Base-by-base conservation (phyloP, 2,797 vertebrate species). In the Varecia variegata region DNA sequence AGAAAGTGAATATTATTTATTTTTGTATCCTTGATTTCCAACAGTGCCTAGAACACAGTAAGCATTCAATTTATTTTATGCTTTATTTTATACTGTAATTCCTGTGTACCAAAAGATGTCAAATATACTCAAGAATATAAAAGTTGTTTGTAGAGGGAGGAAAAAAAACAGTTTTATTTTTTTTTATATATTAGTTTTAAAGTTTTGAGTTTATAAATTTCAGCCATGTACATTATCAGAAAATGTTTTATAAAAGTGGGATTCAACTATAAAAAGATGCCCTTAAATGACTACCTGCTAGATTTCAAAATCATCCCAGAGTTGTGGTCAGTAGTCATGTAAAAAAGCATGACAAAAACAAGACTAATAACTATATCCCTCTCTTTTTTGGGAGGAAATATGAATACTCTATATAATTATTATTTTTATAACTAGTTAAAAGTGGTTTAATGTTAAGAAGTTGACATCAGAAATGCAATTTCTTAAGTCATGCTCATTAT, bases 341-440 rank as follows among this genome's bases (percentile, higher is more conserved):
- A 87, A 90, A 87, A 54, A 58, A n/a, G 18, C 25, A 85, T 40
- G 27, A 74, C 50, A 93, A 71, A 93, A 56, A 84, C 0, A 56
- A 79, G 15, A 58, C n/a, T 10, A 79, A 10, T 32, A 88, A 85
- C 17, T 88, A 30, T 54, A 71, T 5, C 17, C 7, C 7, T 1
- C 4, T 80, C 15, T 32, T 5, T 40, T 35, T n/a, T 52, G 10
- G 12, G 54, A 30, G 25, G 21, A 79, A 85, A 68, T 0, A 68
- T n/a, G 40, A 74, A 73, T 30, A 58, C 2, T 90, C 52, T 56
- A 67, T 54, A 56, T 12, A 38, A 54, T 54, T 58, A 21, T 54
- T 54, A n/a, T 58, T 58, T 70, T 80, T 77, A 23, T 81, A 93
- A 84, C 20, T 87, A 77, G 17, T 54, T 90, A 93, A 93, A 71